A percentile compares a stretch with the other conserved stretches of the same genome.
Conservation (phyloP, 2,113 vertebrate genomes). For the Antechinus flavipes region DNA sequence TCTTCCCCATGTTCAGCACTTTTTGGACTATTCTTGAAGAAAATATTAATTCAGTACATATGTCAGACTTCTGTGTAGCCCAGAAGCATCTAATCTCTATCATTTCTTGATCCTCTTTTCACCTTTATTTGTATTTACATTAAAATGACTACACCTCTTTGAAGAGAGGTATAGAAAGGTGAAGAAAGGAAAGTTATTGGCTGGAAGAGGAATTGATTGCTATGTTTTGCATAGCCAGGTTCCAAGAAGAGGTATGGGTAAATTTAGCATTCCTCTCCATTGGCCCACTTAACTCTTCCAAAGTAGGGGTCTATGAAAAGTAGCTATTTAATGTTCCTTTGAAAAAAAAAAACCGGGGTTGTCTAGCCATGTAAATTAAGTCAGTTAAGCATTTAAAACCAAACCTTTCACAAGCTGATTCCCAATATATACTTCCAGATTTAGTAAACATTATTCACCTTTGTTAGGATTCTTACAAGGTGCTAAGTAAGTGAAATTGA, state of each 20-base stretch:
- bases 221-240: neutral
- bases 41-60: neutral
- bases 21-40: neutral
- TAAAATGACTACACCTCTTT: no score
- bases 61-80: neutral
- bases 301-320: neutral
- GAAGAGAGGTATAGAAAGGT: no score
- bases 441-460: neutral
- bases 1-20: neutral
- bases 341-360: neutral
- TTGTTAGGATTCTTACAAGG: no score
- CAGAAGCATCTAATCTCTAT: no score
- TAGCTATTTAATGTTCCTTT: neutral
- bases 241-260: neutral
- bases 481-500: no score
- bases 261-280: neutral
- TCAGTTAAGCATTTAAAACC: neutral
- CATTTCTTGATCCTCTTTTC: no score
- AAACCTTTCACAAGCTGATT: neutral
- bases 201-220: neutral
- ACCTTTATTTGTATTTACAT: no score
- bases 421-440: neutral
- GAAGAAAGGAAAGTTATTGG: no score
- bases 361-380: neutral
- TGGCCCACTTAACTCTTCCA: neutral